Evolutionary conservation across 2,797 vertebrate species (phyloP).

Genomic region (Helostoma temminkii): DNA sequence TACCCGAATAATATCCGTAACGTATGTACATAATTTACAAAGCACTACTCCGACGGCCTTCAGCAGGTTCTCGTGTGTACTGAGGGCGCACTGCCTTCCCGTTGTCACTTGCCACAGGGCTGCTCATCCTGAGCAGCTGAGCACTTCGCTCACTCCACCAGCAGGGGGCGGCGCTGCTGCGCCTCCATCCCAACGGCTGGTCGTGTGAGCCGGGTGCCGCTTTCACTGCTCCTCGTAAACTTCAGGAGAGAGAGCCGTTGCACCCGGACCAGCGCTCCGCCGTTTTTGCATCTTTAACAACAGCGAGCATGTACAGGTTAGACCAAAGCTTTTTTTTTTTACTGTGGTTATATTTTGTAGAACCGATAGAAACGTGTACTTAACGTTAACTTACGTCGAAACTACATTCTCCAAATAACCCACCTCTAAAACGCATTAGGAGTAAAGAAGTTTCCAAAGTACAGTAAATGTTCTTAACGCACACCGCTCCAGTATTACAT

Average conservation of each 20-base stretch:
- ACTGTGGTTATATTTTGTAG: not conserved
- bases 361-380: not conserved
- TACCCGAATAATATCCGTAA: constrained; percentile 44
- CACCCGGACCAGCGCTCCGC: not conserved
- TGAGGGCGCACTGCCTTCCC: constrained; percentile 55
- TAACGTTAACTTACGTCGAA: no score
- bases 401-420: no score
- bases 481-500: no score
- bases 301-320: no score
- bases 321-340: no score
- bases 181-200: constrained; percentile 7
- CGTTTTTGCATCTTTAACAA: no score
- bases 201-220: constrained; percentile 39
- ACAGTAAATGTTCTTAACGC: no score
- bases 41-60: constrained; percentile 59
- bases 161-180: constrained; percentile 49
- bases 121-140: constrained; percentile 37
- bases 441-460: no score
- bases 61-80: constrained; percentile 59
- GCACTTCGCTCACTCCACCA: constrained; percentile 14
- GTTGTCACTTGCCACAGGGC: constrained; percentile 61
- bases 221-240: constrained; percentile 28
- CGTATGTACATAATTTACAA: constrained; percentile 73
- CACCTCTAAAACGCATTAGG: no score
- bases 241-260: accelerated